These are phyloP conservation scores for Pocota personata DNA, from an alignment of 2,888 invertebrate genomes.

Conservation along the genomic window DNA sequence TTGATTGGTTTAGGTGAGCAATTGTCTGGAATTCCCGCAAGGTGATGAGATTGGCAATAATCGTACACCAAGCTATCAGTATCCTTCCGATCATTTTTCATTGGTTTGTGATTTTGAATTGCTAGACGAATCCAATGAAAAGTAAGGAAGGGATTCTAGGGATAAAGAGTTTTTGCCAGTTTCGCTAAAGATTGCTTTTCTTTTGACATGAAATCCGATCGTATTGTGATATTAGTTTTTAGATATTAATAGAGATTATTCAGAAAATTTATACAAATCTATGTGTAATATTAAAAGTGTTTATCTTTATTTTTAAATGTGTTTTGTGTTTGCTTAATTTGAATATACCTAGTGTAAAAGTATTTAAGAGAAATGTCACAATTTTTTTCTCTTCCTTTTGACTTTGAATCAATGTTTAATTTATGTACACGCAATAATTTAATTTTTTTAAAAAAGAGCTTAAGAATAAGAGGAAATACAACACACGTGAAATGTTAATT, in stretches of 20 bases:
- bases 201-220: conserved; percentile 57
- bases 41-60: conserved; percentile 87
- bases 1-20: conserved; percentile 78
- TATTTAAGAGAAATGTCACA: neutral
- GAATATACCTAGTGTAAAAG: neutral
- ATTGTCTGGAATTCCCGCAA: conserved; percentile 84
- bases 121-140: conserved; percentile 65
- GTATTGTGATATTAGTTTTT: conserved; percentile 82
- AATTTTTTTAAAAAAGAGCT: neutral
- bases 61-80: conserved; percentile 87
- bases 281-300: conserved; percentile 29
- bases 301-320: conserved; percentile 13
- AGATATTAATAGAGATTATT: conserved; percentile 76
- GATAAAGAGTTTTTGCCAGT: conserved; percentile 31
- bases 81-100: conserved; percentile 91
- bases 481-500: conserved; percentile 49
- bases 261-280: conserved; percentile 58
- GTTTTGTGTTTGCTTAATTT: conserved; percentile 21
- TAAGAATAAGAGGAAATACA: neutral
- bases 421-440: neutral
- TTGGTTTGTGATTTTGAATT: conserved; percentile 86
- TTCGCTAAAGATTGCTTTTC: conserved; percentile 62
- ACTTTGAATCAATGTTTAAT: neutral
- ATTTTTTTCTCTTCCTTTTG: neutral
- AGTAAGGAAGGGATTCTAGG: conserved; percentile 7